phyloP scores from a whole-genome alignment of 1,140 invertebrate species.

The Temnothorax longispinosus region DNA sequence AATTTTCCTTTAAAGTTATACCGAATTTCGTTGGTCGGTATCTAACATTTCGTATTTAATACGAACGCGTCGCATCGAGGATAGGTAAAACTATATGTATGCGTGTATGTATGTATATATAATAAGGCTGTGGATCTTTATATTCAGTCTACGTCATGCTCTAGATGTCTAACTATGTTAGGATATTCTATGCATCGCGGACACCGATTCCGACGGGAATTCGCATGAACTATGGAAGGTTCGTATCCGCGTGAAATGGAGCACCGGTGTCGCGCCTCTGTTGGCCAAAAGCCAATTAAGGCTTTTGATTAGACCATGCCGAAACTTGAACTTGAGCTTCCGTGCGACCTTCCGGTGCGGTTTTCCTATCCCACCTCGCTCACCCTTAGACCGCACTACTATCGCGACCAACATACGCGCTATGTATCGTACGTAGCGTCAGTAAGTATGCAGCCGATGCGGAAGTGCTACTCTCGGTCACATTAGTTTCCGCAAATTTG shows the following conservation, averaged over 20 bases:
- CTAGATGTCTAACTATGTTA: slow-evolving; percentile 43
- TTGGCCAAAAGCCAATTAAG: slow-evolving; percentile 72
- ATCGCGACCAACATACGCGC: slow-evolving; percentile 14
- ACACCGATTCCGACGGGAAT: slow-evolving; percentile 10
- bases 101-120: neutral
- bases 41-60: neutral
- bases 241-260: slow-evolving; percentile 50
- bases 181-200: slow-evolving; percentile 5
- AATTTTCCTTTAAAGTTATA: neutral
- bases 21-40: neutral
- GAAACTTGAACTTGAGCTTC: slow-evolving; percentile 62
- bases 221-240: slow-evolving; percentile 46
- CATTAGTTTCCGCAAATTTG: slow-evolving; percentile 58
- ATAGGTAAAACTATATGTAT: neutral
- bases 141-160: slow-evolving; percentile 19
- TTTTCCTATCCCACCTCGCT: neutral
- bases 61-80: neutral
- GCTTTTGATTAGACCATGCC: slow-evolving; percentile 70
- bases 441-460: slow-evolving; percentile 35
- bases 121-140: neutral
- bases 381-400: slow-evolving; percentile 32
- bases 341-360: slow-evolving; percentile 61
- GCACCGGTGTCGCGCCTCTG: slow-evolving; percentile 36
- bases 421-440: neutral
- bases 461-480: slow-evolving; percentile 15